Evolutionary conservation across 2,113 vertebrate species (phyloP), one percentile per base, ranked within the genome.

Genomic region (Loxodonta africana): DNA sequence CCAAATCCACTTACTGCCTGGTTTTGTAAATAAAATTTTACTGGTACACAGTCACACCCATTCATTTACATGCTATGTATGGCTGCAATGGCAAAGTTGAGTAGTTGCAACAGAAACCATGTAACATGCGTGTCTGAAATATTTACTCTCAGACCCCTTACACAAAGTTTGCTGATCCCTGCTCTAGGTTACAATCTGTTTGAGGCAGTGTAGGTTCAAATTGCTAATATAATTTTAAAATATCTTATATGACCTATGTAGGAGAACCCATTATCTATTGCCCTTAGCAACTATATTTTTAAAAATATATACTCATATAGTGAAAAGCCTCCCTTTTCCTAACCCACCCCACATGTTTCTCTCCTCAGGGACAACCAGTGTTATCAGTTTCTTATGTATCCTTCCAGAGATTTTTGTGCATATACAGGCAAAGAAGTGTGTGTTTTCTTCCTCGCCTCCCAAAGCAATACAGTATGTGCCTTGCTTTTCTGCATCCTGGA

Each of bases 21-120:
- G 23, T 76, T 81, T 80, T n/a, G 2, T 57, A 57, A 94, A 85
- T 95, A 85, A 90, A 53, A 33, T 73, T 83, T 83, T 57, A 57
- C 15, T 57, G 15, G 53, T 57, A 57, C 11, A 12, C 53, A 15
- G 53, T 57, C 53, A 8, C 53, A 57, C 53, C 53, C 11, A 17
- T 57, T 57, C 53, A 57, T 57, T 57, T 57, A 57, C 53, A 57
- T 57, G 15, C 25, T 67, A 14, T 48, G 37, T 41, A 0, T 44
- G 84, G 44, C 84, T 73, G 53, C n/a, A 14, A 1, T 51, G 65
- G 30, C 46, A 5, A 10, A 67, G 15, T 26, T 48, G 46, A 57
- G n/a, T 33, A 53, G 46, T 84, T 89, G 33, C 76, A 33, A 41
- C 28, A 37, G 18, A 82, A 69, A 67, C 28, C 14, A 28, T 67